These are phyloP conservation scores for Telmatochromis brichardi DNA, from an alignment of 2,113 vertebrate genomes.

Conservation along the genomic window DNA sequence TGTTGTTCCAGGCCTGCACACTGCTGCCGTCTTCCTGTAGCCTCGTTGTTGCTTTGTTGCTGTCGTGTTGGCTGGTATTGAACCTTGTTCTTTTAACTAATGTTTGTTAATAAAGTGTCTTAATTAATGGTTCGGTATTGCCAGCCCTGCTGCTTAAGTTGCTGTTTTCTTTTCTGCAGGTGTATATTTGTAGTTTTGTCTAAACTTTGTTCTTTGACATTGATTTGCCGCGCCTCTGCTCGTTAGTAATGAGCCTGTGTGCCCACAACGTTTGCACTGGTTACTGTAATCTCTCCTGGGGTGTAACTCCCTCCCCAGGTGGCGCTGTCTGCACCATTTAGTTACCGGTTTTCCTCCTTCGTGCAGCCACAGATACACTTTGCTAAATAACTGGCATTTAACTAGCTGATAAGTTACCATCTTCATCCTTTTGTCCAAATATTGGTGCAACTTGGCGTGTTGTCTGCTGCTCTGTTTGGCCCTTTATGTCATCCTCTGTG, in stretches of 20 bases:
- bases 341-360: not conserved
- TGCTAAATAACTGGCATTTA: fast-evolving
- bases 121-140: not conserved
- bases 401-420: not conserved
- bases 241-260: not conserved
- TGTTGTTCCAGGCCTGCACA: not conserved
- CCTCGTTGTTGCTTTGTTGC: not conserved
- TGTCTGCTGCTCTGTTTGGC: not conserved
- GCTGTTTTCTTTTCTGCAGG: not conserved
- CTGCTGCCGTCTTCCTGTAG: fast-evolving
- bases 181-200: not conserved
- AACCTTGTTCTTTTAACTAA: not conserved
- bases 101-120: not conserved
- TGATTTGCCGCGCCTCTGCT: fast-evolving
- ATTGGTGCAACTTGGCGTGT: not conserved
- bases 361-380: not conserved
- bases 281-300: not conserved
- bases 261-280: not conserved
- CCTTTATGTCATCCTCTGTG: not conserved
- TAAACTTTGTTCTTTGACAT: not conserved
- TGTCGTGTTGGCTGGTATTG: not conserved
- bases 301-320: not conserved
- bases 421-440: not conserved
- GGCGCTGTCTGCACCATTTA: not conserved
- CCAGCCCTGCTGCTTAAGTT: not conserved